phyloP scores from a whole-genome alignment of 1,140 invertebrate genomes.

The Brachionus manjavacas region DNA sequence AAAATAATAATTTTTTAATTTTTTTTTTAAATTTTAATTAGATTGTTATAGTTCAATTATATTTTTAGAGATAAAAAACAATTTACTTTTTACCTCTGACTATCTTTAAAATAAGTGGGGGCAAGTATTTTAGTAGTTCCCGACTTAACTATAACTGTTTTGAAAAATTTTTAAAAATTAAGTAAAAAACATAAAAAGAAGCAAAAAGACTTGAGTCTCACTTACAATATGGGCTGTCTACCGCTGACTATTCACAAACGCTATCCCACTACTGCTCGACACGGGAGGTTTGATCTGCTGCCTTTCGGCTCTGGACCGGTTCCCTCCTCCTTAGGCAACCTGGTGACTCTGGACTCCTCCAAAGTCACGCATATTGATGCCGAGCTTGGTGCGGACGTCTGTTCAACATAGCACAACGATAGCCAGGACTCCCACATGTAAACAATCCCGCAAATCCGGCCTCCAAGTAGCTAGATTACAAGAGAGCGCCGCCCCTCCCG shows the following conservation, averaged over 20 bases:
- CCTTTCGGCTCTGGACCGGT: conserved; percentile 92
- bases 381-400: conserved; percentile 66
- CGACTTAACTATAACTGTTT: too few relatives aligned
- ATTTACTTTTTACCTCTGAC: too few relatives aligned
- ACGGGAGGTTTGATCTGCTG: conserved; percentile 93
- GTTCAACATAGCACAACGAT: conserved; percentile 60
- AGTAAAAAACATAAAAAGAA: not conserved
- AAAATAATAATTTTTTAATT: too few relatives aligned
- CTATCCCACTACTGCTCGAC: conserved; percentile 93
- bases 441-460: conserved; percentile 75
- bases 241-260: conserved; percentile 81
- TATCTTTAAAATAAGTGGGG: too few relatives aligned
- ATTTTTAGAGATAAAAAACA: too few relatives aligned
- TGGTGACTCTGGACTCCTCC: conserved; percentile 73
- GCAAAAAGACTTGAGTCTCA: conserved; percentile 72
- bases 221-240: conserved; percentile 77
- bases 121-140: too few relatives aligned
- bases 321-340: conserved; percentile 83
- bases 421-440: conserved; percentile 69
- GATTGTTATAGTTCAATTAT: too few relatives aligned
- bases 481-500: conserved; percentile 77
- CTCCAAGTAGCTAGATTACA: conserved; percentile 89
- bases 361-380: conserved; percentile 78
- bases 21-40: too few relatives aligned
- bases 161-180: not conserved